Conservation (phyloP, 2,797 vertebrate genomes). For the Coccyzus lansbergi region DNA sequence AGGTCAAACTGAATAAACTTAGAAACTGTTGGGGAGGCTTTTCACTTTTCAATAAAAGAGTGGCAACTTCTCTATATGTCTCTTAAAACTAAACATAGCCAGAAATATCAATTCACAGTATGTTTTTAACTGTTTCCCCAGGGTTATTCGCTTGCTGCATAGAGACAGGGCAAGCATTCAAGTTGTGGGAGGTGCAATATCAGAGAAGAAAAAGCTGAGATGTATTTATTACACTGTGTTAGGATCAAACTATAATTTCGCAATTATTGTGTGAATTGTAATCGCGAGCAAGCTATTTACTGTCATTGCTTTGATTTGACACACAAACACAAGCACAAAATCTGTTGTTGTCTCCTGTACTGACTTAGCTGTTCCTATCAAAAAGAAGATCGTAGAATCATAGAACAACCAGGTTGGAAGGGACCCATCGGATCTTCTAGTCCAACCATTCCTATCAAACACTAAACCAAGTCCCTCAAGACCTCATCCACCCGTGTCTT, state of each 20-base stretch:
- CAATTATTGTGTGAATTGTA: constrained; percentile 10
- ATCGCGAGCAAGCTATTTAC: constrained; percentile 3
- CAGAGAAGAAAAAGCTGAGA: neutral
- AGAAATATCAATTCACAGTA: neutral
- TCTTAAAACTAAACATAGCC: neutral
- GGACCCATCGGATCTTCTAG: too few species aligned
- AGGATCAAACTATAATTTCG: constrained; percentile 2
- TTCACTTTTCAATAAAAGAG: neutral
- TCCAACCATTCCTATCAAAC: too few species aligned
- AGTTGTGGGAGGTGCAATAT: constrained; percentile 1
- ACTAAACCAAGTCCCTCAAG: too few species aligned
- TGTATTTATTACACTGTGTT: neutral
- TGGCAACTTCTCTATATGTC: neutral
- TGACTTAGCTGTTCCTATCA: neutral
- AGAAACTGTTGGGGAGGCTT: neutral
- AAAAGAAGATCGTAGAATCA: too few species aligned
- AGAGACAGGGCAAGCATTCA: neutral
- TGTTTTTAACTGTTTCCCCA: neutral
- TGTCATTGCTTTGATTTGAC: neutral
- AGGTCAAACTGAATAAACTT: neutral
- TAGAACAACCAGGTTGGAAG: too few species aligned
- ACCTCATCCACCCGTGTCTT: too few species aligned
- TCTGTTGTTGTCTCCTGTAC: neutral
- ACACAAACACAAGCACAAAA: neutral
- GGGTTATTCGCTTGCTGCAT: neutral